These are phyloP conservation scores for Subacronicta megacephala DNA, from an alignment of 2,888 invertebrate genomes.

Conservation along the genomic window DNA sequence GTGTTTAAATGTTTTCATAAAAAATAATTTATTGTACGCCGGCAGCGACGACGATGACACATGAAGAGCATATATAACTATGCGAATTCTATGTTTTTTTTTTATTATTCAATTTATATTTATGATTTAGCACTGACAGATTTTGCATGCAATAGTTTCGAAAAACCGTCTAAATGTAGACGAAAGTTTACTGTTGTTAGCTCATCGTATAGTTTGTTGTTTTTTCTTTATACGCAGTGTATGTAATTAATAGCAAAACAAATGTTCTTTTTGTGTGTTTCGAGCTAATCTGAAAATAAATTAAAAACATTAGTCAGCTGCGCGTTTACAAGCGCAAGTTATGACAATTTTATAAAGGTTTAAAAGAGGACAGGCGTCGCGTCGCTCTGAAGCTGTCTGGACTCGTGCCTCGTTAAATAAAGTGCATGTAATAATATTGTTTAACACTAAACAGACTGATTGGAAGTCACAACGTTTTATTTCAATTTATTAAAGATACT, in stretches of 20 bases:
- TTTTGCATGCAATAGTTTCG: slow-evolving; percentile 47
- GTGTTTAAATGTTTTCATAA: slow-evolving; percentile 43
- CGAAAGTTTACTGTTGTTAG: slow-evolving; percentile 24
- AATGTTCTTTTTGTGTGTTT: slow-evolving; percentile 29
- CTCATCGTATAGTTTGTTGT: slow-evolving; percentile 4
- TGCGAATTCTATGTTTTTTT: slow-evolving; percentile 44
- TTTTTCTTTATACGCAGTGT: slow-evolving; percentile 25
- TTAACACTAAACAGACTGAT: slow-evolving; percentile 39
- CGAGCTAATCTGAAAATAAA: slow-evolving; percentile 27
- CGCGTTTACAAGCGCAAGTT: slow-evolving; percentile 25
- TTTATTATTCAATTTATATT: slow-evolving; percentile 58
- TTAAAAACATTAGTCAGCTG: slow-evolving; percentile 33
- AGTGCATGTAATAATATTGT: slow-evolving; percentile 42
- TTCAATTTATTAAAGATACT: slow-evolving; percentile 19
- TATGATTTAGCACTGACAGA: slow-evolving; percentile 40
- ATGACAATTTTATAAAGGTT: slow-evolving; percentile 43
- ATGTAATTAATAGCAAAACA: slow-evolving; percentile 39
- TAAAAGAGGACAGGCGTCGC: slow-evolving; percentile 33
- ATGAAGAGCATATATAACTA: slow-evolving; percentile 53
- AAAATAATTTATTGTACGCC: slow-evolving; percentile 56
- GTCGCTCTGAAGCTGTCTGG: slow-evolving; percentile 35
- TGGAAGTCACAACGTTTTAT: slow-evolving; percentile 13
- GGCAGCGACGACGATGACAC: slow-evolving; percentile 53
- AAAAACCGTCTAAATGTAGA: slow-evolving; percentile 39
- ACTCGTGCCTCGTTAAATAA: slow-evolving; percentile 38